These are phyloP conservation scores for Diuraphis noxia DNA, from an alignment of 1,140 invertebrate species.

Conservation along the genomic window DNA sequence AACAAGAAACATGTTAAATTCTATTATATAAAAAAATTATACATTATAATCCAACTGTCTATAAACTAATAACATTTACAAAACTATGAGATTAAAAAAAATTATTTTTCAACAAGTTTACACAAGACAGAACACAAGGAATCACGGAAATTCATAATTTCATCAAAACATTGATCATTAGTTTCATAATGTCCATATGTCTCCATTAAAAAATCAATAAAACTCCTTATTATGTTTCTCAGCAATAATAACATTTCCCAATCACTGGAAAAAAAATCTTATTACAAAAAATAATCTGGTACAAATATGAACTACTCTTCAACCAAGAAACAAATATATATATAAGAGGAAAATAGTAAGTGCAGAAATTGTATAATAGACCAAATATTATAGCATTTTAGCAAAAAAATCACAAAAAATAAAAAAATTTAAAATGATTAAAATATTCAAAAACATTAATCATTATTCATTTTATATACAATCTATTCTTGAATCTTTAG, in stretches of 20 bases:
- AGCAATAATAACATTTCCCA: constrained; percentile 41
- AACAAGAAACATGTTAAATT: neutral
- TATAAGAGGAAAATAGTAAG: neutral
- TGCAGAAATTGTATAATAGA: neutral
- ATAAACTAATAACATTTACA: neutral
- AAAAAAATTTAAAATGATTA: too few species aligned
- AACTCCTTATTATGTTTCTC: constrained; percentile 17
- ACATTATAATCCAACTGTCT: neutral
- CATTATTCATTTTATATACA: too few species aligned
- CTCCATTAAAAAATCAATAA: constrained; percentile 44
- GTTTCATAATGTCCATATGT: constrained; percentile 47
- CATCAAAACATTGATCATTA: neutral
- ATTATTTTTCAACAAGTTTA: constrained; percentile 24
- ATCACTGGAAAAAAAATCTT: constrained; percentile 44
- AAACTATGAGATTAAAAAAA: neutral
- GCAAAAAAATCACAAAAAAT: too few species aligned
- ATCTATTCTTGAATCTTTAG: too few species aligned
- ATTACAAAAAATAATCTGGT: neutral
- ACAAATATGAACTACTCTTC: neutral
- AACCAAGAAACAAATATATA: neutral
- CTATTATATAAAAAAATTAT: neutral
- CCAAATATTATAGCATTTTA: neutral
- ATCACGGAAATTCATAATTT: constrained; percentile 44
- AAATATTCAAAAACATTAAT: too few species aligned
- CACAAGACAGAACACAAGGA: constrained; percentile 20